Conservation (phyloP, 2,888 invertebrate genomes). For the Drosophila maculinotata region DNA sequence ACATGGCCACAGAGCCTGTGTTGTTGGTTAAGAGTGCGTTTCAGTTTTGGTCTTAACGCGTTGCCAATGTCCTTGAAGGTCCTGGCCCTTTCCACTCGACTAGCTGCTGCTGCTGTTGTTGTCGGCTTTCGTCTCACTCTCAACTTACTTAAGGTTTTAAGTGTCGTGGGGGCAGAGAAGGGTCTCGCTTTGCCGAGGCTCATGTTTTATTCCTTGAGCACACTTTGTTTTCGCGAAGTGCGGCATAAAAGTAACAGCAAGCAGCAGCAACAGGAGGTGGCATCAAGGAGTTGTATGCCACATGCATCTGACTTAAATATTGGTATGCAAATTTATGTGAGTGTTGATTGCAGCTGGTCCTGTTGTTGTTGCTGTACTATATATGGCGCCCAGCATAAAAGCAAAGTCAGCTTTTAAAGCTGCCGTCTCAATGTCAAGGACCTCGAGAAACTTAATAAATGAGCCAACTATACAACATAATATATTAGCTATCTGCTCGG, state of each 20-base stretch:
- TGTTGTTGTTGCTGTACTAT: constrained; percentile 14
- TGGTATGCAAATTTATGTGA: constrained; percentile 75
- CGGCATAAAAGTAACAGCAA: constrained; percentile 59
- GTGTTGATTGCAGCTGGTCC: constrained; percentile 75
- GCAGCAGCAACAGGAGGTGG: constrained; percentile 1
- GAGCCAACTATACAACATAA: constrained; percentile 50
- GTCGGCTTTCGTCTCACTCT: constrained; percentile 42
- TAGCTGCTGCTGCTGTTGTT: constrained; percentile 17
- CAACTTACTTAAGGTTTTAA: constrained; percentile 59
- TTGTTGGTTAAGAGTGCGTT: constrained; percentile 37
- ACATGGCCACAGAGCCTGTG: constrained; percentile 20
- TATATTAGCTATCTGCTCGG: constrained; percentile 47
- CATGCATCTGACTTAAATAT: constrained; percentile 57
- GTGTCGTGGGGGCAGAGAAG: constrained; percentile 18
- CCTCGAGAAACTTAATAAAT: constrained; percentile 24
- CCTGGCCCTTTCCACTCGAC: constrained; percentile 11
- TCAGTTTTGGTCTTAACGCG: constrained; percentile 15
- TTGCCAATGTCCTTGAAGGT: constrained; percentile 20
- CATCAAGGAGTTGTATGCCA: constrained; percentile 26
- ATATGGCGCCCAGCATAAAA: constrained; percentile 19
- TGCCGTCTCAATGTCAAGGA: constrained; percentile 53
- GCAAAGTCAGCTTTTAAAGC: constrained; percentile 4
- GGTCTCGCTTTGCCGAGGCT: constrained; percentile 35
- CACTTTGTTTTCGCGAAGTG: constrained; percentile 63
- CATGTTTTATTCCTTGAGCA: constrained; percentile 72